Evolutionary conservation across 2,888 invertebrate genomes (phyloP).

Genomic region (Vannuccia rotundouncinata): DNA sequence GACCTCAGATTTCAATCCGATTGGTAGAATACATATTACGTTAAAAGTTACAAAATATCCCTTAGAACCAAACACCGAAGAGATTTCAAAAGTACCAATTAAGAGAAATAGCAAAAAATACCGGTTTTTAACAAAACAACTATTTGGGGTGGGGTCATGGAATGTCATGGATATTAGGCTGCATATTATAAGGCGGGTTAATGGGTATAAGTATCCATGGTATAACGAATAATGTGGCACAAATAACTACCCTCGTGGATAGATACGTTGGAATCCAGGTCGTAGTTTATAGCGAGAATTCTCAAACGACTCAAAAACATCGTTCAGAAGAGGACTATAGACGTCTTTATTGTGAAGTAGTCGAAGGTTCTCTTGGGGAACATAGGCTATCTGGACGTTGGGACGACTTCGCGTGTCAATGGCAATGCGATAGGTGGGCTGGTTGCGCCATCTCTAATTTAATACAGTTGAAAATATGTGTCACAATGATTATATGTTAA

Average conservation of each 20-base stretch:
- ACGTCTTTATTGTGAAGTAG: slow-evolving; percentile 48
- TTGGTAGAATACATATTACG: too few species aligned
- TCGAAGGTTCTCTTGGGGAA: slow-evolving; percentile 57
- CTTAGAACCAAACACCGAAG: too few species aligned
- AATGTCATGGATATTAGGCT: too few species aligned
- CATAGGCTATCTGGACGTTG: slow-evolving; percentile 58
- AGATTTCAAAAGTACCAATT: too few species aligned
- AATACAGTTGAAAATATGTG: slow-evolving; percentile 40
- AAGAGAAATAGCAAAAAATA: too few species aligned
- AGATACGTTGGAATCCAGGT: neutral
- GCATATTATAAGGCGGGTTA: too few species aligned
- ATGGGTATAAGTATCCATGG: too few species aligned
- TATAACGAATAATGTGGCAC: too few species aligned
- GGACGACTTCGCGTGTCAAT: slow-evolving; percentile 59
- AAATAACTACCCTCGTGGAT: neutral
- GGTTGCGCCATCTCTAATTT: slow-evolving; percentile 54
- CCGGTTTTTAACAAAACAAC: too few species aligned
- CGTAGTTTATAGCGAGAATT: neutral
- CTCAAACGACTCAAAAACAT: neutral
- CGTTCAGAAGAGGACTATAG: slow-evolving; percentile 37
- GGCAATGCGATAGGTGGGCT: slow-evolving; percentile 60
- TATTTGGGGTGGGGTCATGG: too few species aligned
- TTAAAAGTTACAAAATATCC: too few species aligned
- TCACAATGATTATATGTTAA: neutral
- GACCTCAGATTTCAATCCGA: too few species aligned